Conservation (phyloP, 2,888 invertebrate genomes). For the Chrysotoxum bicinctum region DNA sequence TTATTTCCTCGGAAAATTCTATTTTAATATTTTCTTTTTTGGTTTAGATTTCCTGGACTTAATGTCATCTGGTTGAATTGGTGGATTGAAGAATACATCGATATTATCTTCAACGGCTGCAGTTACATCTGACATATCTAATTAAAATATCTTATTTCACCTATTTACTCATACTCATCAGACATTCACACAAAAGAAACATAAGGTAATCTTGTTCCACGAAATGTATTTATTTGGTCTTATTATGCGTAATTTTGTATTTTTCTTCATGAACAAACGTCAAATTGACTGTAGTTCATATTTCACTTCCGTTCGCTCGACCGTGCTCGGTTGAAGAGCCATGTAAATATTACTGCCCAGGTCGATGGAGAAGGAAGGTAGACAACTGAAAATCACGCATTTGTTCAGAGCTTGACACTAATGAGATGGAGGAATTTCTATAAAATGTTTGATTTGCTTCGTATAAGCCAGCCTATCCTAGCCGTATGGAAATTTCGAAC, state of each 20-base stretch:
- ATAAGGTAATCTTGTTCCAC: constrained; percentile 32
- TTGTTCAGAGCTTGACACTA: constrained; percentile 53
- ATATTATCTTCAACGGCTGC: not conserved
- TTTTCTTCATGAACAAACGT: not conserved
- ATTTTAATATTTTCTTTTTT: constrained; percentile 43
- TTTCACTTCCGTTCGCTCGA: constrained; percentile 57
- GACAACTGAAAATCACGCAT: constrained; percentile 39
- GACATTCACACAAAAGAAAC: not conserved
- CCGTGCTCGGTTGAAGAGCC: not conserved
- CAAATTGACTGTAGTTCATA: constrained; percentile 39
- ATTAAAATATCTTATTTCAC: no score
- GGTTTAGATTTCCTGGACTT: constrained; percentile 20
- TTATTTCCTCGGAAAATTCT: constrained; percentile 25
- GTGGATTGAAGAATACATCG: not conserved
- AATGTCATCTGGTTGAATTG: constrained; percentile 50
- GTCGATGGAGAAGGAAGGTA: not conserved
- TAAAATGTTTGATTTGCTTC: constrained; percentile 26
- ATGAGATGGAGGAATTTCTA: constrained; percentile 65
- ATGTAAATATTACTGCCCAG: not conserved
- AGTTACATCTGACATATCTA: not conserved
- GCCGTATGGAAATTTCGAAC: constrained; percentile 32
- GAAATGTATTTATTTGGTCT: constrained; percentile 18
- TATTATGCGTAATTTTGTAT: not conserved
- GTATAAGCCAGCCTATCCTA: not conserved
- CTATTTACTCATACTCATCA: not conserved